These are phyloP conservation scores for Peromyscus eremicus DNA, from an alignment of 2,797 vertebrate genomes.

Conservation along the genomic window DNA sequence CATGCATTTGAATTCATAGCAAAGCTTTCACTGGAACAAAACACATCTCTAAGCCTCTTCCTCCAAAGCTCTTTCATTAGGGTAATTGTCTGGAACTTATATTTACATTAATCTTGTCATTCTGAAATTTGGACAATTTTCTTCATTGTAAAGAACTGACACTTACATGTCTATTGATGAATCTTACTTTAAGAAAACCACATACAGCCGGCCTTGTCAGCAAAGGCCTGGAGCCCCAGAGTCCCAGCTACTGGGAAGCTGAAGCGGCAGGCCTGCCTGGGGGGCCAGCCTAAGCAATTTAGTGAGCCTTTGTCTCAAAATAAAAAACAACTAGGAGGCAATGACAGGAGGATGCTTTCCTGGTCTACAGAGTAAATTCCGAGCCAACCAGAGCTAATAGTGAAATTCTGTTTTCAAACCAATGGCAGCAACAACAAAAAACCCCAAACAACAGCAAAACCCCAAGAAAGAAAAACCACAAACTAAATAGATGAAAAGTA, in stretches of 20 bases:
- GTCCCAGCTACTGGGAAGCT: neutral
- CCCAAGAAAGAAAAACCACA: neutral
- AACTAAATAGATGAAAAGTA: neutral
- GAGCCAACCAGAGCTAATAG: neutral
- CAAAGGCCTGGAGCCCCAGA: neutral
- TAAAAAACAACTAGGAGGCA: neutral
- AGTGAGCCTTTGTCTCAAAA: neutral
- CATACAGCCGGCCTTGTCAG: neutral
- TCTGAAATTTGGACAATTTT: slow-evolving; percentile 55
- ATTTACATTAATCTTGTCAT: slow-evolving; percentile 47
- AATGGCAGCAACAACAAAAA: neutral
- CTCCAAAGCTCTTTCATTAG: slow-evolving; percentile 32
- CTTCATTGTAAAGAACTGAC: slow-evolving; percentile 38
- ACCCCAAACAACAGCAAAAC: no score
- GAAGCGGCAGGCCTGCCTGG: neutral
- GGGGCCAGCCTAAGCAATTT: neutral
- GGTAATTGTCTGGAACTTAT: slow-evolving; percentile 56
- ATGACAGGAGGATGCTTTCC: neutral
- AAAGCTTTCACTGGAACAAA: slow-evolving; percentile 41
- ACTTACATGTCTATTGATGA: slow-evolving; percentile 10
- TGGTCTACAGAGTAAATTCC: neutral
- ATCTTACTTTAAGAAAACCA: slow-evolving; percentile 44
- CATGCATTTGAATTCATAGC: slow-evolving; percentile 58
- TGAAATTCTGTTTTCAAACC: neutral
- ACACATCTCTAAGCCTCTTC: slow-evolving; percentile 16